Conservation (phyloP, 2,797 vertebrate species). For the Lutjanus campechanus region DNA sequence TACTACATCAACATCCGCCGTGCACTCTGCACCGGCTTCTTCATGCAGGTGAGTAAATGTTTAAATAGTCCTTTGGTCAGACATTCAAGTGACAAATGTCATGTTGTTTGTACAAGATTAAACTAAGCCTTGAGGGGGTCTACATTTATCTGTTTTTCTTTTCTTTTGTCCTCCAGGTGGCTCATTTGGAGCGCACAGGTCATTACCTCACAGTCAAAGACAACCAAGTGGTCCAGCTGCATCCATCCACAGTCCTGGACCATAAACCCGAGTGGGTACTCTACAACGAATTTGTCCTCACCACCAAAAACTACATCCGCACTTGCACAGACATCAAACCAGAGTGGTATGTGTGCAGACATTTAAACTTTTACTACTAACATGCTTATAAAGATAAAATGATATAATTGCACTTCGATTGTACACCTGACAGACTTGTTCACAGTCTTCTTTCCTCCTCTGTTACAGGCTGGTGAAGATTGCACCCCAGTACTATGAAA, state of each 20-base stretch:
- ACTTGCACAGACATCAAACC: slow-evolving; percentile 97
- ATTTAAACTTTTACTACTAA: not conserved
- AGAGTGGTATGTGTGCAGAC: slow-evolving; percentile 87
- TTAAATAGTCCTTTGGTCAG: no score
- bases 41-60: slow-evolving; percentile 91
- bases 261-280: slow-evolving; percentile 97
- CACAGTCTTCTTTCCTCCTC: slow-evolving; percentile 1
- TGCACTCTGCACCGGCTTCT: slow-evolving; percentile 98
- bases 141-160: not conserved
- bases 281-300: slow-evolving; percentile 96
- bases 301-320: slow-evolving; percentile 96
- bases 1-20: slow-evolving; percentile 99
- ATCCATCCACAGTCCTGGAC: slow-evolving; percentile 95
- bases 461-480: slow-evolving; percentile 95
- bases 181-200: slow-evolving; percentile 94
- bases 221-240: slow-evolving; percentile 95
- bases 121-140: not conserved
- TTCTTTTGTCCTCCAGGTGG: slow-evolving; percentile 84
- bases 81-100: not conserved
- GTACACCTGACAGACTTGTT: not conserved
- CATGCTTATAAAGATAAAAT: not conserved
- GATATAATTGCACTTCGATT: not conserved
- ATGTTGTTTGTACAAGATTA: slow-evolving; percentile 85
- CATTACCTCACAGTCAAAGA: slow-evolving; percentile 97
- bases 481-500: slow-evolving; percentile 97